phyloP scores from a whole-genome alignment of 2,888 invertebrate species.

The Anthophora plumipes region DNA sequence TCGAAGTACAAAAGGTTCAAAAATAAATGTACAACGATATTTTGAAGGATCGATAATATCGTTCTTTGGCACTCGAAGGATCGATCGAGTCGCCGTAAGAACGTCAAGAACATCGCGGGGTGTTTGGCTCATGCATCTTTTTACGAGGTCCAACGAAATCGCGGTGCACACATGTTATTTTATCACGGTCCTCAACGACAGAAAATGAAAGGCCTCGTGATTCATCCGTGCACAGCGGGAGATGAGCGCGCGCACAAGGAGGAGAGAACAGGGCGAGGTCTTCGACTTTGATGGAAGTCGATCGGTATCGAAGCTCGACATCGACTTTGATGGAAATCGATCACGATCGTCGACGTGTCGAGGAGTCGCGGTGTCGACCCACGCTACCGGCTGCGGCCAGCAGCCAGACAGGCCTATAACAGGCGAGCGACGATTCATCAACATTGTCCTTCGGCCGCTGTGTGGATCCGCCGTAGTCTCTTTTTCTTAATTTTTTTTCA shows the following conservation, averaged over 20 bases:
- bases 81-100: too few species aligned
- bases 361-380: slow-evolving; percentile 64
- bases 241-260: slow-evolving; percentile 25
- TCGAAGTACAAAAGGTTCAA: too few species aligned
- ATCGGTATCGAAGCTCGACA: slow-evolving; percentile 66
- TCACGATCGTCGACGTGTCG: slow-evolving; percentile 67
- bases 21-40: too few species aligned
- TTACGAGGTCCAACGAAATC: slow-evolving; percentile 13
- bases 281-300: slow-evolving; percentile 66
- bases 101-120: not conserved
- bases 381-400: slow-evolving; percentile 63
- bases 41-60: too few species aligned
- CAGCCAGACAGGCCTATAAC: slow-evolving; percentile 44
- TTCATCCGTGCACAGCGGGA: slow-evolving; percentile 55
- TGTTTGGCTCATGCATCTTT: not conserved
- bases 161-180: not conserved
- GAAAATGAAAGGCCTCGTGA: slow-evolving; percentile 40
- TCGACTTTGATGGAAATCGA: slow-evolving; percentile 71
- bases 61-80: too few species aligned
- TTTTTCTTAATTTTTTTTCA: too few species aligned
- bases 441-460: slow-evolving; percentile 22
- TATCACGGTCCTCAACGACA: slow-evolving; percentile 35
- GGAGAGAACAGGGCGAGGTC: slow-evolving; percentile 56
- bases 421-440: slow-evolving; percentile 50
- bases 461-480: slow-evolving; percentile 16